Evolutionary conservation across 2,797 vertebrate species (phyloP).

Genomic region (Anniella stebbinsi): DNA sequence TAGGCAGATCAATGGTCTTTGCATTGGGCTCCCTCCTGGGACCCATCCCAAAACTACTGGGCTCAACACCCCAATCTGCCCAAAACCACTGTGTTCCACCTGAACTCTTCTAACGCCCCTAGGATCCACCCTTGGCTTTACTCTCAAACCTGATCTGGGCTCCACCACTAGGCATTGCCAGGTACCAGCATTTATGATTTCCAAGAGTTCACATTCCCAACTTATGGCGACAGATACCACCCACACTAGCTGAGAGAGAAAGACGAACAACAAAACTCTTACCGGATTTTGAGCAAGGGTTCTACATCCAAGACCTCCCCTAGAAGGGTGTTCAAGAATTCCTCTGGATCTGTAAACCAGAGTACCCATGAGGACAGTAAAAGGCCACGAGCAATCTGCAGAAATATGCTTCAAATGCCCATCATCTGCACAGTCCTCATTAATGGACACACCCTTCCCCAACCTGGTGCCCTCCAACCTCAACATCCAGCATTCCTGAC

Average conservation of each 20-base stretch:
- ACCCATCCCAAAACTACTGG: background rate
- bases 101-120: too few relatives aligned
- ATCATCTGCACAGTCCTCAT: too few relatives aligned
- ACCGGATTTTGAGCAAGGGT: constrained; percentile 85
- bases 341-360: constrained; percentile 82
- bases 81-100: background rate
- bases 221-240: background rate
- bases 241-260: background rate
- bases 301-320: constrained; percentile 81
- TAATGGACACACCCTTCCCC: background rate
- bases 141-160: background rate
- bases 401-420: background rate
- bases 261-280: background rate
- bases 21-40: background rate
- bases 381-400: background rate
- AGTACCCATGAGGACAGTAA: background rate
- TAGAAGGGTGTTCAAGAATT: constrained; percentile 84
- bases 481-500: too few relatives aligned
- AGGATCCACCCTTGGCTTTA: background rate
- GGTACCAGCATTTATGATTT: background rate
- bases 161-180: too few relatives aligned
- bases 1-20: background rate
- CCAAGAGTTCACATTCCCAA: background rate
- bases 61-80: background rate
- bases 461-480: too few relatives aligned